Conservation (phyloP, 2,888 invertebrate genomes). For the Drosophila niveifrons region DNA sequence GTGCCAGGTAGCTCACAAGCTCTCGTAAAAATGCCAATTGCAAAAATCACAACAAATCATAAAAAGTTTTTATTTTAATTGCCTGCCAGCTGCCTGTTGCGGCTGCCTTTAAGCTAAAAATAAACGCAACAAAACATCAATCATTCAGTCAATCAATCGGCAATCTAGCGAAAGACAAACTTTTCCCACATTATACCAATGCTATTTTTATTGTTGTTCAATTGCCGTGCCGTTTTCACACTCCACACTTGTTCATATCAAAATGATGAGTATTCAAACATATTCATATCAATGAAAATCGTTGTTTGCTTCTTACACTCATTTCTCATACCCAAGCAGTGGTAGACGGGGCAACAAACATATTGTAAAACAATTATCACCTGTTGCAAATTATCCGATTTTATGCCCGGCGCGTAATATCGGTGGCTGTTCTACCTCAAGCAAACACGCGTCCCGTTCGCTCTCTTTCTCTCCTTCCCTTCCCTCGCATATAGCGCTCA, state of each 20-base stretch:
- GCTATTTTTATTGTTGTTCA: neutral
- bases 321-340: neutral
- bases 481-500: constrained; percentile 54
- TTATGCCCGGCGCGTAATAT: constrained; percentile 76
- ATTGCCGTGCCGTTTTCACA: neutral
- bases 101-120: constrained; percentile 31
- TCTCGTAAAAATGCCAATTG: constrained; percentile 68
- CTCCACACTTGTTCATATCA: neutral
- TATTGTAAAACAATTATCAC: constrained; percentile 82
- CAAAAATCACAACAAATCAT: constrained; percentile 76
- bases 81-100: constrained; percentile 24
- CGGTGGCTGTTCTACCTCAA: constrained; percentile 66
- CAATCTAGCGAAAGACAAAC: neutral
- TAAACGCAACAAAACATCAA: constrained; percentile 35
- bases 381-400: constrained; percentile 80
- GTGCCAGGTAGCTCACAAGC: constrained; percentile 50
- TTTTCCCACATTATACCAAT: neutral
- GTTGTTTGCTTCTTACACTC: constrained; percentile 23
- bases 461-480: constrained; percentile 4
- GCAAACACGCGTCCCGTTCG: constrained; percentile 27
- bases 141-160: constrained; percentile 38
- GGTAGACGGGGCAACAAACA: constrained; percentile 35
- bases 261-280: neutral
- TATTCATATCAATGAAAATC: constrained; percentile 28
- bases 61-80: constrained; percentile 67